Evolutionary conservation across 2,888 invertebrate genomes (phyloP).

Genomic region (Agrilus mali): DNA sequence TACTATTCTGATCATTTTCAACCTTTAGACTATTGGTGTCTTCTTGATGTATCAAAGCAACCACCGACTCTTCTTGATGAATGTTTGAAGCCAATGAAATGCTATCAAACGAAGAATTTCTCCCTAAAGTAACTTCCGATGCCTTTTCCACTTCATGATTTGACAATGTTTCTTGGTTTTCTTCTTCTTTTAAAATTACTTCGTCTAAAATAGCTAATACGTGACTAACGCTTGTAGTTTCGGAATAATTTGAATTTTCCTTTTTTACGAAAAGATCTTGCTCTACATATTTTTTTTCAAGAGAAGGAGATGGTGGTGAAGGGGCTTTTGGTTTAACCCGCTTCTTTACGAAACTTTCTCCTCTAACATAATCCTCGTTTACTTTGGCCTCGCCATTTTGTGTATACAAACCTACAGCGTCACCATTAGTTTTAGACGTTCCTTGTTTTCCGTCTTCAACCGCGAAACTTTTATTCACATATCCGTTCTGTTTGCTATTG

Average conservation of each 20-base stretch:
- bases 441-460: too few species aligned
- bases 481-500: too few species aligned
- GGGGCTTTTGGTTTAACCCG: constrained; percentile 36
- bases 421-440: too few species aligned
- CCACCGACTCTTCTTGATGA: constrained; percentile 37
- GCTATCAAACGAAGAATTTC: constrained; percentile 21
- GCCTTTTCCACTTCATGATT: constrained; percentile 13
- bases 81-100: constrained; percentile 17
- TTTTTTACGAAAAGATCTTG: background rate
- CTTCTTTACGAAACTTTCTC: too few species aligned
- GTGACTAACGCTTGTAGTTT: constrained; percentile 8
- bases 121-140: constrained; percentile 11
- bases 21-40: constrained; percentile 25
- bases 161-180: constrained; percentile 1
- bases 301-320: constrained; percentile 23
- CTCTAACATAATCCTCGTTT: too few species aligned
- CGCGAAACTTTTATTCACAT: too few species aligned
- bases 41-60: constrained; percentile 45
- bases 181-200: constrained; percentile 13
- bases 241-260: background rate
- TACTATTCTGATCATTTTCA: constrained; percentile 8
- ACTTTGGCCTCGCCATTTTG: too few species aligned
- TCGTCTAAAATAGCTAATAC: constrained; percentile 15
- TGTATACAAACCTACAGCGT: too few species aligned
- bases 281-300: background rate